These are phyloP conservation scores for Smutsia gigantea DNA, from an alignment of 2,797 vertebrate species.

Conservation along the genomic window DNA sequence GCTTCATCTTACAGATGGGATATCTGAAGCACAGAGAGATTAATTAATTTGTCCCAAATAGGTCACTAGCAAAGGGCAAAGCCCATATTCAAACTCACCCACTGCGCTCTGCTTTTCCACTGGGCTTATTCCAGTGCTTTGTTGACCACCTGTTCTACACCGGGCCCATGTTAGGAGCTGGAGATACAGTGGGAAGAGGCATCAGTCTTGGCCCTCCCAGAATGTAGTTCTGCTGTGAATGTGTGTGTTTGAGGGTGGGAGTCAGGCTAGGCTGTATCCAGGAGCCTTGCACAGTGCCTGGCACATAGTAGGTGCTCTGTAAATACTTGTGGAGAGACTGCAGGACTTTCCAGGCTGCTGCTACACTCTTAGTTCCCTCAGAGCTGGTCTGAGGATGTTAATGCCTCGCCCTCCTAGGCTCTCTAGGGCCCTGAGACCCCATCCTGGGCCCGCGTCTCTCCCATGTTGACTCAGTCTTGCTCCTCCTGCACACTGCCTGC, in stretches of 20 bases:
- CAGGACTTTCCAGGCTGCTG: not conserved
- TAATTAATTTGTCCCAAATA: no score
- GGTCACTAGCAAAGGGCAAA: not conserved
- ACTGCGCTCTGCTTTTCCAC: no score
- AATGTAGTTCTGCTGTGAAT: not conserved
- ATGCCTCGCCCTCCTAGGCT: not conserved
- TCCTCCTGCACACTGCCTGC: rapidly evolving
- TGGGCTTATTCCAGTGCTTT: not conserved
- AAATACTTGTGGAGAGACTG: not conserved
- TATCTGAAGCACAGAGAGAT: not conserved
- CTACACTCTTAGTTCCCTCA: not conserved
- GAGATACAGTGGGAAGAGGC: not conserved
- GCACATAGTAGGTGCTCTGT: not conserved
- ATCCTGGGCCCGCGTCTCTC: rapidly evolving
- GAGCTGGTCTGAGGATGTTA: not conserved
- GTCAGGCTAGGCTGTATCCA: not conserved
- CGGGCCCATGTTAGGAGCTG: not conserved
- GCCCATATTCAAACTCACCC: rapidly evolving
- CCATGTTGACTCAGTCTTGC: not conserved
- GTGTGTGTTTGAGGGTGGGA: not conserved
- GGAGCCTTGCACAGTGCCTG: not conserved
- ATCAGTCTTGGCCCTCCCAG: not conserved
- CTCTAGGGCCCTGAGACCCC: no score
- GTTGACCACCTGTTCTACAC: rapidly evolving
- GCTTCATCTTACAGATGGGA: not conserved